Evolutionary conservation across 2,113 vertebrate genomes (phyloP).

Genomic region (Protobothrops mucrosquamatus): DNA sequence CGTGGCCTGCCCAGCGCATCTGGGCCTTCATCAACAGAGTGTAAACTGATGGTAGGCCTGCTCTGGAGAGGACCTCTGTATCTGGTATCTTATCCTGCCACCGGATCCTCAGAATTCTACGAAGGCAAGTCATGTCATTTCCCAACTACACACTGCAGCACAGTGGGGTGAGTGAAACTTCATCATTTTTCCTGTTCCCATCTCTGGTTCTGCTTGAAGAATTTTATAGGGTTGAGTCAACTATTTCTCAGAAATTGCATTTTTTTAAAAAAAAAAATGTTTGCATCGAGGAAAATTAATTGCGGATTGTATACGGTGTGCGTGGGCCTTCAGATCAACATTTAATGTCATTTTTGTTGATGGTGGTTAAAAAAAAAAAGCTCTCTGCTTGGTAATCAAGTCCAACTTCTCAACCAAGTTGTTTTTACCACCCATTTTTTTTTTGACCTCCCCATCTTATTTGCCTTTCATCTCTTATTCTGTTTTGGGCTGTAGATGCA

Average conservation of each 20-base stretch:
- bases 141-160: not conserved
- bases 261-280: not conserved
- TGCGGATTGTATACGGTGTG: not conserved
- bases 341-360: not conserved
- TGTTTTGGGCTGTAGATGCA: not conserved
- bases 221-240: not conserved
- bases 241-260: not conserved
- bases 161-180: not conserved
- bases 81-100: too few relatives aligned
- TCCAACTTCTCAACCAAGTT: not conserved
- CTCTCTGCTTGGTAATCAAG: not conserved
- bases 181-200: not conserved
- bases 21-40: too few relatives aligned
- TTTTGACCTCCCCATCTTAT: constrained; percentile 24
- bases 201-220: not conserved
- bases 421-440: not conserved
- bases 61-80: too few relatives aligned
- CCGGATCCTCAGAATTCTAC: too few relatives aligned
- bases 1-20: too few relatives aligned
- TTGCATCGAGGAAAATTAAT: not conserved
- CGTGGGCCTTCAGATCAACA: not conserved
- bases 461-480: constrained; percentile 39
- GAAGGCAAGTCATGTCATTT: too few relatives aligned
- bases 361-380: not conserved
- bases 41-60: too few relatives aligned